These are phyloP conservation scores for Montifringilla adamsi DNA, from an alignment of 2,113 vertebrate genomes.

Conservation along the genomic window DNA sequence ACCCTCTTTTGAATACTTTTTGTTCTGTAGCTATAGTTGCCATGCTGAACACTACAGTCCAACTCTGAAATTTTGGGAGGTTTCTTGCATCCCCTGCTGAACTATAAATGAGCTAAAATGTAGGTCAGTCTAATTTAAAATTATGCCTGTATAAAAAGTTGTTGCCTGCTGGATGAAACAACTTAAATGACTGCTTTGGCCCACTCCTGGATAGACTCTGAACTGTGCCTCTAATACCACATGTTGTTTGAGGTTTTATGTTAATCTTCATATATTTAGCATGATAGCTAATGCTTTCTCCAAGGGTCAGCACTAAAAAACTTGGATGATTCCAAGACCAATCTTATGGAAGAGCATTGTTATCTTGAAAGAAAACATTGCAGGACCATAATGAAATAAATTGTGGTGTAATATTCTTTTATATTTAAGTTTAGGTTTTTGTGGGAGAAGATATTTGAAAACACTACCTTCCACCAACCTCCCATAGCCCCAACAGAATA, in stretches of 20 bases:
- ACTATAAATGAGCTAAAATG: neutral
- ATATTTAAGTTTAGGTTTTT: neutral
- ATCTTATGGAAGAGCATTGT: neutral
- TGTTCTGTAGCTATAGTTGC: neutral
- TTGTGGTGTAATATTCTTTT: neutral
- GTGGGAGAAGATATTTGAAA: neutral
- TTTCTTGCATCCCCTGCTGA: neutral
- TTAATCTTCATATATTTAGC: neutral
- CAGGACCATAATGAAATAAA: neutral
- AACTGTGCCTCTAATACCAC: neutral
- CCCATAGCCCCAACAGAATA: neutral
- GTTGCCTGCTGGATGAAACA: neutral
- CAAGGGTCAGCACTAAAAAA: neutral
- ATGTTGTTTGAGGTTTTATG: neutral
- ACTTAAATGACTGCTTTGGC: neutral
- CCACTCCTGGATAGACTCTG: neutral
- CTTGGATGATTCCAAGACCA: neutral
- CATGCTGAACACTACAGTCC: neutral
- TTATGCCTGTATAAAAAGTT: neutral
- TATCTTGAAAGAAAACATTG: neutral
- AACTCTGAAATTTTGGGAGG: neutral
- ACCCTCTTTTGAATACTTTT: neutral
- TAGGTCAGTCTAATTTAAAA: neutral
- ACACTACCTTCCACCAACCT: neutral
- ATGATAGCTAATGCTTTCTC: neutral